Base-by-base conservation (phyloP, 2,888 invertebrate genomes). In the Leptinotarsa juncta region DNA sequence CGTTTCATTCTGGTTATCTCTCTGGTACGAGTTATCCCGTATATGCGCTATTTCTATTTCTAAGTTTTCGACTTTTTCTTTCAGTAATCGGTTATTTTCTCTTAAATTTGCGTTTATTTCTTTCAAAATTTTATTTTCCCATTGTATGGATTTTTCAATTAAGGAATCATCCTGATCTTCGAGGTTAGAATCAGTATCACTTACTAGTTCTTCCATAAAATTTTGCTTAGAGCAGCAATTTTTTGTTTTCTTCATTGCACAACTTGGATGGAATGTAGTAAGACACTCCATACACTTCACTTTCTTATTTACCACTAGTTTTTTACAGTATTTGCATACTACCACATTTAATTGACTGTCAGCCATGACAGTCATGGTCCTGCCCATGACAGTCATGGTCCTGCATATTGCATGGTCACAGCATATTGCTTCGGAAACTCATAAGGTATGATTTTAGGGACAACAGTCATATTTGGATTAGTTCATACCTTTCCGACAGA, bases 281-380 rank as follows among this genome's bases (percentile, higher is more conserved):
- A 50, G 16, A 53, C 53, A 53, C 53, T 53, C n/a, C 53, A 53
- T 53, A n/a, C 53, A 53, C n/a, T 53, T 53, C n/a, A 50, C 50
- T 50, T 50, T 50, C 16, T 50, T 50, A 16, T 50, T 50, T 50
- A 50, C 15, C 50, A 50, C 16, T 50, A 15, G 2, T 53, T 53
- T 53, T 53, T 53, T 4, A 53, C 53, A 53, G 53, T 53, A 53
- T 53, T n/a, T 53, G 18, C 53, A 50, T 50, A 50, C 16, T 15
- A 15, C 50, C 50, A 50, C 16, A 50, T 50, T 50, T 16, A 16
- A 50, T 4, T 50, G 14, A 50, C 16, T 50, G 50, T 50, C 50
- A 50, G 50, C 50, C 50, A 50, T 16, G 50, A 15, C 50, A 16
- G 50, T 23, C 20, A 20, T n/a, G n/a, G n/a, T n/a, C n/a, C n/a